Conservation (phyloP, 2,888 invertebrate genomes). For the Drosophila rellima region DNA sequence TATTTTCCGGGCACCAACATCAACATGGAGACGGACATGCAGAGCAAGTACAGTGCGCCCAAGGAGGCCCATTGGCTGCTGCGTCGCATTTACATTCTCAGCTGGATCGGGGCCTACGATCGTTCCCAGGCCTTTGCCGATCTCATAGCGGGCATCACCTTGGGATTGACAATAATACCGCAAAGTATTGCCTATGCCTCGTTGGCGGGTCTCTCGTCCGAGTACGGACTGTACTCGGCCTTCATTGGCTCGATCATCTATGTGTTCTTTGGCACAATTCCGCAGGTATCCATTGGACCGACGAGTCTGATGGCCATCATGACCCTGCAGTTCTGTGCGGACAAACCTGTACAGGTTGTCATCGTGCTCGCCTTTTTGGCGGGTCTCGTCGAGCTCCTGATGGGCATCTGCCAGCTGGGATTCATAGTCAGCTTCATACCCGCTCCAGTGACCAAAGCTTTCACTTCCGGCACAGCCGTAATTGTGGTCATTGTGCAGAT, state of each 20-base stretch:
- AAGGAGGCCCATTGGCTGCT: slow-evolving; percentile 76
- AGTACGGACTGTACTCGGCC: slow-evolving; percentile 97
- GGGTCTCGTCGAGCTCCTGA: slow-evolving; percentile 91
- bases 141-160: slow-evolving; percentile 94
- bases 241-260: slow-evolving; percentile 96
- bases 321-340: slow-evolving; percentile 90
- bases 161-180: slow-evolving; percentile 96
- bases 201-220: slow-evolving; percentile 93
- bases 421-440: slow-evolving; percentile 95
- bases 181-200: slow-evolving; percentile 96
- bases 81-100: slow-evolving; percentile 87
- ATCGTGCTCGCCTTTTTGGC: slow-evolving; percentile 92
- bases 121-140: slow-evolving; percentile 91
- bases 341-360: slow-evolving; percentile 90
- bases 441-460: slow-evolving; percentile 92
- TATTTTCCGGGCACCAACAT: slow-evolving; percentile 52
- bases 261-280: slow-evolving; percentile 93
- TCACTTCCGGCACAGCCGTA: slow-evolving; percentile 93
- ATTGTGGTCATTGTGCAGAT: slow-evolving; percentile 92
- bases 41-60: slow-evolving; percentile 69
- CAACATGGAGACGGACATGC: slow-evolving; percentile 67
- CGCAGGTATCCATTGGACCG: slow-evolving; percentile 95
- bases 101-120: slow-evolving; percentile 90
- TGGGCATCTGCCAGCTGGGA: slow-evolving; percentile 93
- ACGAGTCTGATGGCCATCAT: slow-evolving; percentile 96